A percentile compares a stretch with the other conserved stretches of the same genome.
These are phyloP conservation scores for Rhopalosiphum maidis DNA, from an alignment of 1,140 invertebrate genomes.

Conservation along the genomic window DNA sequence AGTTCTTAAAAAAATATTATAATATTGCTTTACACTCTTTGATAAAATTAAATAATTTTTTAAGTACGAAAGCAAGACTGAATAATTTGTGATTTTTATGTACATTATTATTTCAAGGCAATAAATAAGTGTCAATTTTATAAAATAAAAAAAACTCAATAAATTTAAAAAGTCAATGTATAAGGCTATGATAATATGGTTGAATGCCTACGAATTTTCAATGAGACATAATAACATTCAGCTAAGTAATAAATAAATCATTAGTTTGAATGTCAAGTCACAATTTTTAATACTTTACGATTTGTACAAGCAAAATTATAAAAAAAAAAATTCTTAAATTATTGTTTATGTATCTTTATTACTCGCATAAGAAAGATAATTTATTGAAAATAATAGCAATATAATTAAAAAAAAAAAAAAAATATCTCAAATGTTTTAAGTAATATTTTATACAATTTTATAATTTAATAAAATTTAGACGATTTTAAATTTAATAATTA, in stretches of 20 bases:
- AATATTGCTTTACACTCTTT: background rate
- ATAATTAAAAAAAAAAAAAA: background rate
- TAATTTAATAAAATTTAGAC: background rate
- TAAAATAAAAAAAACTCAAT: background rate
- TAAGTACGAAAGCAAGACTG: too few relatives aligned
- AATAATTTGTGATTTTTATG: background rate
- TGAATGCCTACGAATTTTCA: background rate
- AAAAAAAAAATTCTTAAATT: background rate
- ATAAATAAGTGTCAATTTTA: background rate
- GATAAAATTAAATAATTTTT: too few relatives aligned
- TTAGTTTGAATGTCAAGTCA: background rate
- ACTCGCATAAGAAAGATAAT: background rate
- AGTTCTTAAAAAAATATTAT: background rate
- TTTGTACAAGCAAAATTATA: background rate
- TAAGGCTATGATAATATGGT: background rate
- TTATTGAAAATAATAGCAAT: background rate
- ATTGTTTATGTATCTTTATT: background rate
- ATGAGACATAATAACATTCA: background rate
- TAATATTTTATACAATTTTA: background rate
- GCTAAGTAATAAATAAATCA: background rate
- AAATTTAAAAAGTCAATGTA: constrained; percentile 11
- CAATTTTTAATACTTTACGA: background rate
- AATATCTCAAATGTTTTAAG: background rate
- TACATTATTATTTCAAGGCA: background rate
- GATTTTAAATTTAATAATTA: background rate